These are phyloP conservation scores for Chaetops frenatus DNA, from an alignment of 2,113 vertebrate genomes.

Conservation along the genomic window DNA sequence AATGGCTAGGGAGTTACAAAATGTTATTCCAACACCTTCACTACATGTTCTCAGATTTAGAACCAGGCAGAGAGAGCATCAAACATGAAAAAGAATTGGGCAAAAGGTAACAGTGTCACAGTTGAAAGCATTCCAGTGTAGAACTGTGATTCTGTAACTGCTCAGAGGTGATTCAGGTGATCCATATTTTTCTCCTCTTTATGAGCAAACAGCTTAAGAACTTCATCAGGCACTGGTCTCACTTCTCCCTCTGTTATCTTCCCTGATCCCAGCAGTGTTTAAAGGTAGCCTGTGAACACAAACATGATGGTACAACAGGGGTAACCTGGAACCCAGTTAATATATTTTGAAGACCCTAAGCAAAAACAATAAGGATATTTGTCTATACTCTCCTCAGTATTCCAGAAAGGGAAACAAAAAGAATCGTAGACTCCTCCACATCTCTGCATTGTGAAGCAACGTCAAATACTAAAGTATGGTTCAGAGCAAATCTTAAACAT, in stretches of 20 bases:
- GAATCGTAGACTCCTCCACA: not conserved
- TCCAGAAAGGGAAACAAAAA: not conserved
- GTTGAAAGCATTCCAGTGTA: not conserved
- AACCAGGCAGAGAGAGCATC: not conserved
- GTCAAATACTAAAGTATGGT: not conserved
- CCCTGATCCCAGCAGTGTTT: not conserved
- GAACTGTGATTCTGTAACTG: not conserved
- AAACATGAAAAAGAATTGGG: not conserved
- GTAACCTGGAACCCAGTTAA: not conserved
- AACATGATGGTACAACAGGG: not conserved
- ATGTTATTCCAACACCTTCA: not conserved
- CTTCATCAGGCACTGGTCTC: not conserved
- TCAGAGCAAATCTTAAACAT: not conserved
- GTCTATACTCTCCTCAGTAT: fast-evolving
- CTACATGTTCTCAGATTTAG: not conserved
- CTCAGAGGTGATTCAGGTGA: not conserved
- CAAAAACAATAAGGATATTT: not conserved
- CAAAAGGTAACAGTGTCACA: not conserved
- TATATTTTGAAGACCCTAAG: not conserved
- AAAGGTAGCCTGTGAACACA: not conserved
- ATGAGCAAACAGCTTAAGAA: not conserved
- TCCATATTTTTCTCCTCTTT: not conserved
- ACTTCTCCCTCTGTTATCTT: not conserved
- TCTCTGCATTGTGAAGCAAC: not conserved
- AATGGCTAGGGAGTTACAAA: not conserved